phyloP scores from a whole-genome alignment of 2,797 vertebrate species.

The Sparidentex hasta region DNA sequence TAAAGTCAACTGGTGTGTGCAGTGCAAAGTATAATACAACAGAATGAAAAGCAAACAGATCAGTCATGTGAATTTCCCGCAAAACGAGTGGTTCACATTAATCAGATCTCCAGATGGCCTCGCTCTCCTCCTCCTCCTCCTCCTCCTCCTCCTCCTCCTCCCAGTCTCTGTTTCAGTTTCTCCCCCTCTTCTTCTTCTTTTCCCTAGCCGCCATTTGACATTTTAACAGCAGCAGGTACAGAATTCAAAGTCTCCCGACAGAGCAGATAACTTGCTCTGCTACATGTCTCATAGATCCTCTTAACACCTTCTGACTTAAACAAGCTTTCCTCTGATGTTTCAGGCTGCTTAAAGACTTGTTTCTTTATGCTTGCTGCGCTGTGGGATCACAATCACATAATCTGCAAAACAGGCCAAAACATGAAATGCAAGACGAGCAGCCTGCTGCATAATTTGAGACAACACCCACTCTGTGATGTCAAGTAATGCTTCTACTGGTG shows the following conservation, averaged over 20 bases:
- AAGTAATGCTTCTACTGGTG: slow-evolving; percentile 35
- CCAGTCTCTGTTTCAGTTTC: background rate
- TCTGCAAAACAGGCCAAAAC: slow-evolving; percentile 23
- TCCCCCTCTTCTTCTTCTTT: slow-evolving; percentile 15
- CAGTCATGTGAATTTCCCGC: slow-evolving; percentile 25
- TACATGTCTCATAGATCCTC: slow-evolving; percentile 38
- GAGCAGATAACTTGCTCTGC: slow-evolving; percentile 32
- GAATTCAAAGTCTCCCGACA: slow-evolving; percentile 48
- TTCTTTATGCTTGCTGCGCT: background rate
- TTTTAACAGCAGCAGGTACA: slow-evolving; percentile 65
- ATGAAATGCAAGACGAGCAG: slow-evolving; percentile 8
- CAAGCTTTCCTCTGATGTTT: slow-evolving; percentile 42
- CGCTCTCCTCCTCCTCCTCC: slow-evolving; percentile 14
- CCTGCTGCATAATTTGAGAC: slow-evolving; percentile 34
- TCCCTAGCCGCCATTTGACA: slow-evolving; percentile 63
- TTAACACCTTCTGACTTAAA: slow-evolving; percentile 42
- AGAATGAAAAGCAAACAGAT: background rate
- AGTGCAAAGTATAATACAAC: slow-evolving; percentile 7
- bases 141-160: slow-evolving; percentile 26
- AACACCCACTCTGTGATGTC: slow-evolving; percentile 28
- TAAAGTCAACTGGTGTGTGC: background rate
- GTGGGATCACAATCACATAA: slow-evolving; percentile 38
- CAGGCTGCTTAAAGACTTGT: slow-evolving; percentile 5
- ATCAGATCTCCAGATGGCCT: slow-evolving; percentile 27
- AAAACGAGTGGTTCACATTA: slow-evolving; percentile 35